Base-by-base conservation (phyloP, 2,888 invertebrate genomes). In the Acleris literana region DNA sequence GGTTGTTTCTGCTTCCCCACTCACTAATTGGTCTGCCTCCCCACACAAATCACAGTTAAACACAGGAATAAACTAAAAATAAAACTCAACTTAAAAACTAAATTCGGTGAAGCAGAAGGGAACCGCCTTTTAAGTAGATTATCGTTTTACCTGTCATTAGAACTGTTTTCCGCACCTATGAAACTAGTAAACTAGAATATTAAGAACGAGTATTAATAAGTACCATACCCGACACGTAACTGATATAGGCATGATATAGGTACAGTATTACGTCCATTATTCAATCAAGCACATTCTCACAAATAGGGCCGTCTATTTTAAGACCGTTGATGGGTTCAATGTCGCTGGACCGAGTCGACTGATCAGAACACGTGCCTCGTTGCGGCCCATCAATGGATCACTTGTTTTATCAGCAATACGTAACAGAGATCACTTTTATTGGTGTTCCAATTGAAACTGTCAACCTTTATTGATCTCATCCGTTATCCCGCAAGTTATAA, bases 21-120 rank as follows among this genome's bases (percentile, higher is more conserved):
- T 87, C 79, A 92, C 90, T 83, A 92, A 85, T 81, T 92, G 92
- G 90, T 92, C 92, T 92, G 79, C 68, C 84, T 81, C 68, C 79
- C 84, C 82, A 79, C 82, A 75, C 71, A 69, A 74, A 70, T 70
- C 49, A 64, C 20, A 60, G 59, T 63, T 46, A 46, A 17, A 17
- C 16, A 43, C 11, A 43, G 16, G 5, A 16, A 43, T 43, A 43
- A 16, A 43, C 43, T 43, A 43, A 43, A 13, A 11, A 16, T 16
- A 16, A 16, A 16, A 43, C 43, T 33, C 2, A 29, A 39, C 33
- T 6, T 46, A 46, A 17, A n/a, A 25, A 39, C 18, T 18, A 18
- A 54, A 13, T 5, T 22, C 20, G 22, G 56, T 44, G n/a, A 43
- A 44, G 39, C 39, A 54, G n/a, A 18, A 18, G 29, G 17, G 25